Percentiles rank a stretch among this genome's conserved stretches.
Conservation (phyloP, 2,797 vertebrate genomes). For the Psittacula derbiana region DNA sequence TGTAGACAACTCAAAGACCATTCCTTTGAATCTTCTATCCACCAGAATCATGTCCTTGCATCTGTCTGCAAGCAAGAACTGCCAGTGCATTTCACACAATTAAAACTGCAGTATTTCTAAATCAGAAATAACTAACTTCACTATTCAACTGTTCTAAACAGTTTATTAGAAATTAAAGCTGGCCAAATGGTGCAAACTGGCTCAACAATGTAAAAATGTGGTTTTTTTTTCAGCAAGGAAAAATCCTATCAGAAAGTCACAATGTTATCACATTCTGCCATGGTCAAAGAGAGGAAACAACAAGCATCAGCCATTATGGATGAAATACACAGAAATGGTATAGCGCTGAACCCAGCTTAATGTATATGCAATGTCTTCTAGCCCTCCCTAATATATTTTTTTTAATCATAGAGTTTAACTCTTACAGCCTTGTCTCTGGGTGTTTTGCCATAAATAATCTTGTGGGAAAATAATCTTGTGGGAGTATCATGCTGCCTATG, state of each 20-base stretch:
- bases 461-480: constrained; percentile 81
- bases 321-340: constrained; percentile 91
- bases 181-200: not conserved
- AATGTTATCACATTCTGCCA: constrained; percentile 86
- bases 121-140: not conserved
- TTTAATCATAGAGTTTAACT: constrained; percentile 62
- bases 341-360: constrained; percentile 47
- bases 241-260: constrained; percentile 59
- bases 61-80: constrained; percentile 2
- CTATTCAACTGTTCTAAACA: not conserved
- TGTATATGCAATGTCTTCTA: constrained; percentile 38
- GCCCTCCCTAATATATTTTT: constrained; percentile 39
- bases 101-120: not conserved
- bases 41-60: not conserved
- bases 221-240: constrained; percentile 74
- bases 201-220: constrained; percentile 50
- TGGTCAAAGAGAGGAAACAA: constrained; percentile 89
- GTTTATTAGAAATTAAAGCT: not conserved
- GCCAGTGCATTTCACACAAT: not conserved
- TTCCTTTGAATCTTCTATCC: not conserved
- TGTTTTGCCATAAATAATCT: constrained; percentile 82
- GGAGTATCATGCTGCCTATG: constrained; percentile 80
- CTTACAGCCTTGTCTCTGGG: constrained; percentile 74
- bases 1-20: not conserved
- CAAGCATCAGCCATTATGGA: constrained; percentile 92